Base-by-base conservation (phyloP, 1,140 invertebrate genomes). In the Cepaea nemoralis region DNA sequence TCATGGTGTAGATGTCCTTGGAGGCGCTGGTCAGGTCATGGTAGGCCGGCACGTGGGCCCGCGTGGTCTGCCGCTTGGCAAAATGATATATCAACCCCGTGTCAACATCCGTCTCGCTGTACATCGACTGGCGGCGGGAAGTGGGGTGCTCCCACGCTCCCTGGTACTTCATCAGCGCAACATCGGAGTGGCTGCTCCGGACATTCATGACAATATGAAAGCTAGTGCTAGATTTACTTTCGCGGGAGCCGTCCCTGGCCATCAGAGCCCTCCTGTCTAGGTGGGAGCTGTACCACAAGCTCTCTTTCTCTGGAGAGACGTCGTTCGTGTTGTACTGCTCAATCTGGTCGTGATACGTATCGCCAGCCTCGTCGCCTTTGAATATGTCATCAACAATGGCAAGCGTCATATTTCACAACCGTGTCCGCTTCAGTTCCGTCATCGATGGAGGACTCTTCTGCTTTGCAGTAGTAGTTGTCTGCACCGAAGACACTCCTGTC, bases 51-150 rank as follows among this genome's bases (percentile, higher is more conserved):
- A 77, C 75, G 5, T 77, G 48, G 3, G 31, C 35, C 33, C 59
- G 59, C 3, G 75, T 39, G 6, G 75, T 42, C 19, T 63, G 48
- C 2, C 75, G 37, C 31, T 77, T 77, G n/a, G 75, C 48, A 35
- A 77, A 63, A 31, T 77, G 75, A 27, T 77, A 63, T 12, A 77
- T 63, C 3, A 66, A n/a, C 33, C 75, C 75, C 37, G 75, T 63
- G n/a, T 77, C 75, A 3, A 77, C 75, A 24, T 77, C 75, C 35
- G 75, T 77, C 55, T 77, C 75, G 35, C 75, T 45, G 55, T 63
- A 35, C 35, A 40, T 71, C 22, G 40, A 24, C 14, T 59, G 48
- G 27, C 59, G 5, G 12, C 55, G 48, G 2, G 48, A 39, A 1
- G 31, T 6, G 16, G 22, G 3, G 39, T 74, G 31, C 16, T 39